A percentile compares a stretch with the other conserved stretches of the same genome.
Conservation (phyloP, 2,797 vertebrate species). For the Phylloscopus collybita region DNA sequence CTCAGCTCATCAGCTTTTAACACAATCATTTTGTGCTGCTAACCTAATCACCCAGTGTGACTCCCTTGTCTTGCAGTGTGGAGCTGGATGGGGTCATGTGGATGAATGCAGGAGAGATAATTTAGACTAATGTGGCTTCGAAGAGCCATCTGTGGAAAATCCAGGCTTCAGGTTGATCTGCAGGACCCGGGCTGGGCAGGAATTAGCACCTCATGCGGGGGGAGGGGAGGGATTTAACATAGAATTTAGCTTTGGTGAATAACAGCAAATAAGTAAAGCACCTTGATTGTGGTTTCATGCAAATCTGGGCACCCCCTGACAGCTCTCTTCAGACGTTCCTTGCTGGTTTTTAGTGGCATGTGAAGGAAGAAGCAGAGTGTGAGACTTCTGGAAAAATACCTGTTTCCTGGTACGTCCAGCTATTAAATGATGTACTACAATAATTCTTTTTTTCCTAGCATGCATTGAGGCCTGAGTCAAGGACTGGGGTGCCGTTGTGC, state of each 20-base stretch:
- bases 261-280: neutral
- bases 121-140: neutral
- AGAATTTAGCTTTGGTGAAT: neutral
- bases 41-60: conserved; percentile 43
- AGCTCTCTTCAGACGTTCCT: neutral
- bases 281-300: neutral
- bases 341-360: neutral
- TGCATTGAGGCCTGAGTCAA: neutral
- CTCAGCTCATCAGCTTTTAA: conserved; percentile 58
- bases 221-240: neutral
- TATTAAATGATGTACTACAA: neutral
- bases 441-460: neutral
- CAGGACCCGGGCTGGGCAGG: neutral
- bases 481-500: neutral
- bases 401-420: neutral
- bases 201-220: neutral
- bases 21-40: conserved; percentile 59
- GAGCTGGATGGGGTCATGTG: conserved; percentile 6
- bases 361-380: neutral
- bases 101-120: conserved; percentile 3
- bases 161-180: neutral
- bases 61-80: neutral
- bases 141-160: neutral
- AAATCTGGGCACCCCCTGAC: neutral
- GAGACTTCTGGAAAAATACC: neutral